Conservation (phyloP, 2,113 vertebrate genomes). For the Mus pahari region DNA sequence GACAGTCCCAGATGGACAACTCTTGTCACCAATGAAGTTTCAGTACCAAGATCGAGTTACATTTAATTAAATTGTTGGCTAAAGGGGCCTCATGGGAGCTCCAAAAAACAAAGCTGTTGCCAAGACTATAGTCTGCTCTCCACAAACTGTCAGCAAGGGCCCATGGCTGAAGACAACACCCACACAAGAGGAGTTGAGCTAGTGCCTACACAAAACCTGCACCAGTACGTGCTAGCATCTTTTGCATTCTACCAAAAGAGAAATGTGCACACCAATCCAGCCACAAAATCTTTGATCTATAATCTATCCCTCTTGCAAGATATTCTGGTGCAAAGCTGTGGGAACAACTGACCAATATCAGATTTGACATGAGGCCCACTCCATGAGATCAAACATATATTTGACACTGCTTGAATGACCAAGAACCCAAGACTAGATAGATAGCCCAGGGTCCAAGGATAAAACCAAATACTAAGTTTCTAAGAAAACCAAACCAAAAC, state of each 20-base stretch:
- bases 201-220: not conserved
- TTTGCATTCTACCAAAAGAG: not conserved
- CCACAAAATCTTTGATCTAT: not conserved
- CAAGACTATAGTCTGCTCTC: not conserved
- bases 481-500: not conserved
- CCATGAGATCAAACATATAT: not conserved
- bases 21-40: not conserved
- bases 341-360: not conserved
- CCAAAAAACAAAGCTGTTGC: not conserved
- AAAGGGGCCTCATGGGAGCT: not conserved
- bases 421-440: not conserved
- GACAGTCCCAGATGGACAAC: not conserved
- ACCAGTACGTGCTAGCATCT: not conserved
- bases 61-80: not conserved
- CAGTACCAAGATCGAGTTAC: not conserved
- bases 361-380: not conserved
- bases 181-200: not conserved
- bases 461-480: not conserved
- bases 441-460: not conserved
- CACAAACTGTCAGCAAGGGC: not conserved
- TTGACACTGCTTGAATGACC: not conserved
- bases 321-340: not conserved
- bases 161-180: not conserved
- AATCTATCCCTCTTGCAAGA: not conserved
- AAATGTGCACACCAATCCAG: not conserved